Percentiles rank a stretch among this genome's conserved stretches.
These are phyloP conservation scores for Capitella teleta DNA, from an alignment of 1,140 invertebrate species.

Conservation along the genomic window DNA sequence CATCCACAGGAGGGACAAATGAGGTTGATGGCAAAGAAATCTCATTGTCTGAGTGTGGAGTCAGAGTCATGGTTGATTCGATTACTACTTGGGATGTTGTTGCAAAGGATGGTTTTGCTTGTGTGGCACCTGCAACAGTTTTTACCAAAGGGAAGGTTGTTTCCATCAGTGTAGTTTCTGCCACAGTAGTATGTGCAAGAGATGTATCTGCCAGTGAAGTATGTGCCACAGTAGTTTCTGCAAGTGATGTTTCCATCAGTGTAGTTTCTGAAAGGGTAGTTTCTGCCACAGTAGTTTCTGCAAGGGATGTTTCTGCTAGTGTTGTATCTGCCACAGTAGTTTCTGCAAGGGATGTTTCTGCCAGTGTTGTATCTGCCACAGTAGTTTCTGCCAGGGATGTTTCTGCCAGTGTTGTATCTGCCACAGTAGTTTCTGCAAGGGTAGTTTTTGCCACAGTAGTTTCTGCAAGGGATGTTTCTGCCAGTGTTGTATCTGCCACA, in stretches of 20 bases:
- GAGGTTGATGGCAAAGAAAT: too few species aligned
- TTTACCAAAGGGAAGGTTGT: background rate
- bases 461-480: too few species aligned
- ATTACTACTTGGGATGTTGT: too few species aligned
- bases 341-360: background rate
- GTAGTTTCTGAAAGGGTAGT: background rate
- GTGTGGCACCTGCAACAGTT: background rate
- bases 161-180: background rate
- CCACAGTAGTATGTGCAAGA: background rate
- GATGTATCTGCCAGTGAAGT: background rate
- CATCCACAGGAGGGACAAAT: too few species aligned
- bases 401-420: too few species aligned
- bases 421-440: background rate
- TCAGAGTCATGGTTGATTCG: too few species aligned
- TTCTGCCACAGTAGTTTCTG: background rate
- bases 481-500: too few species aligned
- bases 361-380: background rate
- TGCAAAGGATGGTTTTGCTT: too few species aligned
- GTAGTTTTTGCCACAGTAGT: too few species aligned
- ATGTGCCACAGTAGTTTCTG: background rate
- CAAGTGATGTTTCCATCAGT: background rate
- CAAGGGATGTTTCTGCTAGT: background rate
- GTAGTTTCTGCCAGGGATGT: background rate
- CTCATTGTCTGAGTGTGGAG: too few species aligned
- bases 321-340: background rate